Evolutionary conservation across 2,888 invertebrate species (phyloP), one percentile per base, ranked within the genome.

Genomic region (Achlya flavicornis): DNA sequence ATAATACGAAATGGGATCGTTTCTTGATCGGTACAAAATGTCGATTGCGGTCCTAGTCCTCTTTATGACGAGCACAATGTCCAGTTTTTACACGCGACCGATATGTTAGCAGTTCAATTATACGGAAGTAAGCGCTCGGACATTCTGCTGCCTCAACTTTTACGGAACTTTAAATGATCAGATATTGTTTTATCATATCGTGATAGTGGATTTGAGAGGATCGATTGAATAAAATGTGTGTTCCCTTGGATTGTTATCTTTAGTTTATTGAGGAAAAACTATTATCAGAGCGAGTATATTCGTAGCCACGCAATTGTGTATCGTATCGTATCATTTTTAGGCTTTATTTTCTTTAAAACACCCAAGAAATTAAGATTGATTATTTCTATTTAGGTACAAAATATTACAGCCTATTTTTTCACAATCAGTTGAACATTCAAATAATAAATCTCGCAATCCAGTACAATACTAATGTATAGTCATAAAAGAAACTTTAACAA

Each of bases 71-170:
- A 72, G 73, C 74, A 81, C 80, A 80, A 84, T 81, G 85, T 82
- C 84, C 85, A 82, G 81, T 85, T 87, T 86, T 85, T 86, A 81
- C 76, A 74, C 75, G 67, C 71, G 74, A 72, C 66, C 83, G 75
- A 86, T 89, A 87, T 79, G 82, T 90, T 88, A 81, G 78, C 76
- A 67, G 85, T 83, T 85, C 89, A 90, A 91, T 91, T 89, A 90
- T 84, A 82, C 76, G 89, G 88, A 90, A 91, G 81, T 81, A 86
- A 88, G 83, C 79, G 79, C 80, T 84, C 71, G 75, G 77, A 76
- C 83, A 80, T 81, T 77, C 75, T 73, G 67, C 71, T 73, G 75
- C 76, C 78, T 78, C 80, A 75, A 75, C 76, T 68, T 77, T 74
- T 69, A 73, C 75, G 14, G 8, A 59, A 59, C 38, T 38, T 43